These are phyloP conservation scores for Pterobdella sp. DNA, from an alignment of 2,888 invertebrate genomes.

Conservation along the genomic window DNA sequence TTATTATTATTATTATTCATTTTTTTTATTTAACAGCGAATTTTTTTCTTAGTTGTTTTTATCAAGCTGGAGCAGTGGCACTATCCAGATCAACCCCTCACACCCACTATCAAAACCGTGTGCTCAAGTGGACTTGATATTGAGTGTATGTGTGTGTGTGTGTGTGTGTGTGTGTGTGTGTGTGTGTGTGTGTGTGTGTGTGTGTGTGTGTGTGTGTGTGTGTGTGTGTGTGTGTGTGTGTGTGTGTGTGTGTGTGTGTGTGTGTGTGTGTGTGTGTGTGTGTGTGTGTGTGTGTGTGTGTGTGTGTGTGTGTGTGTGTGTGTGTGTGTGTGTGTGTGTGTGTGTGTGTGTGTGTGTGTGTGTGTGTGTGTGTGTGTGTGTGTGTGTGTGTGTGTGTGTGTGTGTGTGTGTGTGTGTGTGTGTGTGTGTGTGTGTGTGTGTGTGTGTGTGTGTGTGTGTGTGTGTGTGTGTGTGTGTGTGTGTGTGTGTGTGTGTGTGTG, in stretches of 20 bases:
- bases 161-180: neutral
- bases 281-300: slow-evolving; percentile 1
- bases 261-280: neutral
- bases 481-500: slow-evolving; percentile 6
- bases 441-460: neutral
- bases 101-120: no score
- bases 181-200: slow-evolving; percentile 1
- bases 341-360: slow-evolving; percentile 1
- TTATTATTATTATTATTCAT: no score
- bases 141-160: neutral
- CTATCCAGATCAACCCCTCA: no score
- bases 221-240: slow-evolving; percentile 1
- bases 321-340: slow-evolving; percentile 1
- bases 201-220: slow-evolving; percentile 1
- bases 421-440: no score
- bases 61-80: no score
- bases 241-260: neutral
- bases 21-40: no score
- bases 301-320: slow-evolving; percentile 1
- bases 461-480: neutral
- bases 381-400: slow-evolving; percentile 1
- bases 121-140: neutral
- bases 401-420: neutral
- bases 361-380: slow-evolving; percentile 1
- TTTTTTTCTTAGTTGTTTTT: no score